Evolutionary conservation across 2,888 invertebrate species (phyloP).

Genomic region (Adelognathus sp.): DNA sequence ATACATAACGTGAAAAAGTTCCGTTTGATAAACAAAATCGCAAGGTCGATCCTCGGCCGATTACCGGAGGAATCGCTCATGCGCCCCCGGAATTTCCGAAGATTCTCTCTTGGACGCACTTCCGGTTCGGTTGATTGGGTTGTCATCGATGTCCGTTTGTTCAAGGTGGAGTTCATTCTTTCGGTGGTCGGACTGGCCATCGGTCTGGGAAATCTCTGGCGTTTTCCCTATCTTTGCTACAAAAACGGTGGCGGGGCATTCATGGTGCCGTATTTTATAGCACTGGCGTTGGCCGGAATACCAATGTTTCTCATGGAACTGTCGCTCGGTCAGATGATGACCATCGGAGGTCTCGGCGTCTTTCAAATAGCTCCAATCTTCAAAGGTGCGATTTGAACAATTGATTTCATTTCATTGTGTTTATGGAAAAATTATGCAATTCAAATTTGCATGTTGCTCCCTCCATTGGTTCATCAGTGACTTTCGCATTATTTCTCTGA

Average conservation of each 20-base stretch:
- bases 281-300: conserved; percentile 83
- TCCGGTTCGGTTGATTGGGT: neutral
- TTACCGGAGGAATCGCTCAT: too few relatives aligned
- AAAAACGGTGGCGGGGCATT: conserved; percentile 83
- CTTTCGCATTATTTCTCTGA: neutral
- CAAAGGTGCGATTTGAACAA: conserved; percentile 80
- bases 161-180: conserved; percentile 83
- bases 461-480: neutral
- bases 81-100: neutral
- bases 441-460: neutral
- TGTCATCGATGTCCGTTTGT: conserved; percentile 45
- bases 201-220: conserved; percentile 86
- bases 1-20: too few relatives aligned
- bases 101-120: neutral
- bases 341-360: conserved; percentile 82
- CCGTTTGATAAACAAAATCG: too few relatives aligned
- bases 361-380: conserved; percentile 84
- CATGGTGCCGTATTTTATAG: conserved; percentile 84
- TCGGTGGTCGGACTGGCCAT: conserved; percentile 85
- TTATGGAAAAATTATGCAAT: neutral
- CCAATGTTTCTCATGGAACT: conserved; percentile 85
- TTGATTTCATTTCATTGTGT: neutral
- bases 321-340: conserved; percentile 85
- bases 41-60: too few relatives aligned
- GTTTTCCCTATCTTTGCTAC: conserved; percentile 85